These are phyloP conservation scores for Anas acuta DNA, from an alignment of 2,797 vertebrate genomes.

Conservation along the genomic window DNA sequence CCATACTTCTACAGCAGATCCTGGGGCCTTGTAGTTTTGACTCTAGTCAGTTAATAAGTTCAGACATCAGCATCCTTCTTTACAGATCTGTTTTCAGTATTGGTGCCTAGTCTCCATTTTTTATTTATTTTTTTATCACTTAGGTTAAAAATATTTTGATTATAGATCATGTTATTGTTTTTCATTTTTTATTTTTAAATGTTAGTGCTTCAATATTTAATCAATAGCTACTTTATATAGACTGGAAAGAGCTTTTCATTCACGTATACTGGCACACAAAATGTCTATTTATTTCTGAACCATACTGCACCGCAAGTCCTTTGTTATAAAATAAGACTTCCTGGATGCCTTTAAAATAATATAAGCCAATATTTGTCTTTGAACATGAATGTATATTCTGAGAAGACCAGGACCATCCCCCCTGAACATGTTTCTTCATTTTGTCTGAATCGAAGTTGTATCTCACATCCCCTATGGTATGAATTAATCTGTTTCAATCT, in stretches of 20 bases:
- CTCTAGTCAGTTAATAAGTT: not conserved
- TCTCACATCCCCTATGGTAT: not conserved
- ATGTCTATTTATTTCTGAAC: not conserved
- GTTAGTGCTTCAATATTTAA: constrained; percentile 18
- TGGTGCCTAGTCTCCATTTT: not conserved
- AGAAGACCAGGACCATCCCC: not conserved
- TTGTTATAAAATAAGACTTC: not conserved
- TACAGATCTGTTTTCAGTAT: not conserved
- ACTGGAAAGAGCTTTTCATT: constrained; percentile 16
- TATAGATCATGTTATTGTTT: not conserved
- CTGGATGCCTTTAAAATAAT: not conserved
- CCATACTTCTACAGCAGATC: not conserved
- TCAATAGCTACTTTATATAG: not conserved
- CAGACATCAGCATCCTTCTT: not conserved
- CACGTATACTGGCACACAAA: not conserved
- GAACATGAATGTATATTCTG: not conserved
- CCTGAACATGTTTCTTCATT: not conserved
- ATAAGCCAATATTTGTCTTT: not conserved
- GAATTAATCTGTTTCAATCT: not conserved
- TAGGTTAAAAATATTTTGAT: not conserved
- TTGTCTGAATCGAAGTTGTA: not conserved
- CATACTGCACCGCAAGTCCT: not conserved
- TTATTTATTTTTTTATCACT: not conserved
- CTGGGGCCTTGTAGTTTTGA: not conserved
- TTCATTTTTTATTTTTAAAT: constrained; percentile 12